These are phyloP conservation scores for Selene dorsalis DNA, from an alignment of 2,797 vertebrate genomes.

Conservation along the genomic window DNA sequence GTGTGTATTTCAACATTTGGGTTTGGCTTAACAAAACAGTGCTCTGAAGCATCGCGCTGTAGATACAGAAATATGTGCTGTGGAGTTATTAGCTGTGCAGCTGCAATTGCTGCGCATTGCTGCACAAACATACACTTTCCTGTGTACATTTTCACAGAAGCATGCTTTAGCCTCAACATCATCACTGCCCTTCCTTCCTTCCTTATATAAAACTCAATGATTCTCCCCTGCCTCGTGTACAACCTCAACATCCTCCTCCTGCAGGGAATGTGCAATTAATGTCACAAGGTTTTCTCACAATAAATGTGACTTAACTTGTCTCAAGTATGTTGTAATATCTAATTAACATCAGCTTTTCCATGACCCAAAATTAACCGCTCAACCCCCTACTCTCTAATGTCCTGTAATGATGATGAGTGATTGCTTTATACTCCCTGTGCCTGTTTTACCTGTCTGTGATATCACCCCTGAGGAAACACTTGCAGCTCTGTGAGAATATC, in stretches of 20 bases:
- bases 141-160: background rate
- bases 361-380: slow-evolving; percentile 9
- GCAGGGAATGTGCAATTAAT: background rate
- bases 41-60: background rate
- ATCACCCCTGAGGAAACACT: slow-evolving; percentile 23
- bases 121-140: background rate
- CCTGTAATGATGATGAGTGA: slow-evolving; percentile 12
- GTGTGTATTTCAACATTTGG: background rate
- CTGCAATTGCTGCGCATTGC: background rate
- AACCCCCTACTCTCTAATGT: slow-evolving; percentile 1
- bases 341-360: slow-evolving; percentile 21
- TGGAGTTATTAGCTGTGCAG: background rate
- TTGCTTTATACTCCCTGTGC: slow-evolving; percentile 9
- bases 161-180: background rate
- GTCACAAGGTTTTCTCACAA: background rate
- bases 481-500: slow-evolving; percentile 23
- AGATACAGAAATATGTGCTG: background rate
- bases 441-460: slow-evolving; percentile 32
- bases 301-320: background rate
- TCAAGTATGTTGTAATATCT: slow-evolving; percentile 9
- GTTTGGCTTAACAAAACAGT: slow-evolving; percentile 1
- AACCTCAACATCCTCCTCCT: background rate
- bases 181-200: background rate
- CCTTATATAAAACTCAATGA: background rate
- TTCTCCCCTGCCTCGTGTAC: slow-evolving; percentile 4